A percentile compares a stretch with the other conserved stretches of the same genome.
phyloP scores from a whole-genome alignment of 2,113 vertebrate species.

The Pantherophis guttatus region DNA sequence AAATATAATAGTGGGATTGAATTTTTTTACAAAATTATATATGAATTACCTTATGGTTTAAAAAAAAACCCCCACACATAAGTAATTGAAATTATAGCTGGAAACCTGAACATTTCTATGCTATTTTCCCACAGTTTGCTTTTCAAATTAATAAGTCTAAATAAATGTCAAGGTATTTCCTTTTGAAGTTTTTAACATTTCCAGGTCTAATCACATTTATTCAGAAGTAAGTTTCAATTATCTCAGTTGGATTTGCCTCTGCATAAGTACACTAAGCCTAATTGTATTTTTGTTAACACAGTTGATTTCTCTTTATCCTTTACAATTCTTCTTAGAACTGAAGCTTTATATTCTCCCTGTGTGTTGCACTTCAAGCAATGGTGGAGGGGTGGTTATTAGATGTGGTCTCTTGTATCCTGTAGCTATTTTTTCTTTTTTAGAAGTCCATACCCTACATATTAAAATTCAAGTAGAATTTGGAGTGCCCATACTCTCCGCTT shows the following conservation, averaged over 20 bases:
- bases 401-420: rapidly evolving
- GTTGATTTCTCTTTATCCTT: neutral
- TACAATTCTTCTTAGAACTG: neutral
- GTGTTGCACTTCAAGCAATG: neutral
- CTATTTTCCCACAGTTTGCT: neutral
- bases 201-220: neutral
- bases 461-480: neutral
- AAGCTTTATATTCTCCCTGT: neutral
- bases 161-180: neutral
- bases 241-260: neutral
- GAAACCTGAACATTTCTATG: neutral
- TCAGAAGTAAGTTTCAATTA: neutral
- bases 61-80: neutral
- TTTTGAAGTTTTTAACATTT: neutral
- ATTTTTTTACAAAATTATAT: neutral
- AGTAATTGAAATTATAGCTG: neutral
- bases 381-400: neutral
- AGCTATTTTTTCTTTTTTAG: neutral
- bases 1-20: neutral
- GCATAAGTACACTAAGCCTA: neutral
- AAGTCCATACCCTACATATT: neutral
- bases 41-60: neutral
- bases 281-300: constrained; percentile 18
- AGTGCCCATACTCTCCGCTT: neutral
- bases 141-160: neutral